Evolutionary conservation across 2,113 vertebrate genomes (phyloP).

Genomic region (Pipa parva): DNA sequence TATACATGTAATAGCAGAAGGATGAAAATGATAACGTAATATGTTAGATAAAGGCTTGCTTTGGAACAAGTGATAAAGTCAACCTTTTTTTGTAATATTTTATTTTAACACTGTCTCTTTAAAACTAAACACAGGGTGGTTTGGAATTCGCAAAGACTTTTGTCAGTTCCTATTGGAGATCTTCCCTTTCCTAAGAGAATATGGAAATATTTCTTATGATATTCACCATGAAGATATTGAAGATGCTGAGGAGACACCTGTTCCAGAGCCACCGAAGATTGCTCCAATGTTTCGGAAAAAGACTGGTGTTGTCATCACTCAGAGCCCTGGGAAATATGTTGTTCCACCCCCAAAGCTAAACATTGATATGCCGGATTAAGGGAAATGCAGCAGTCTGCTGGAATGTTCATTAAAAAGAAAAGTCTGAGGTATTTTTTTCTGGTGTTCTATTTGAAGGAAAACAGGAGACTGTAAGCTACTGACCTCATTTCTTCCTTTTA

Average conservation of each 20-base stretch:
- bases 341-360: constrained; percentile 91
- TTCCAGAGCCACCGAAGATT: constrained; percentile 88
- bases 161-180: constrained; percentile 97
- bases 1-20: too few relatives aligned
- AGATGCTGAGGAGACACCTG: constrained; percentile 78
- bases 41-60: too few relatives aligned
- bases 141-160: constrained; percentile 97
- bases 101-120: constrained; percentile 11
- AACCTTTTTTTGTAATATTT: neutral
- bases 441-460: neutral
- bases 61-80: too few relatives aligned
- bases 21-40: too few relatives aligned
- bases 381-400: neutral
- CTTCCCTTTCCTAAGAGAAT: constrained; percentile 91
- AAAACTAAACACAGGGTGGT: constrained; percentile 85
- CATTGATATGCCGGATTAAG: constrained; percentile 94
- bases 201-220: constrained; percentile 95
- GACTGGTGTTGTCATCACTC: constrained; percentile 91
- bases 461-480: constrained; percentile 14
- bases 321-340: constrained; percentile 93
- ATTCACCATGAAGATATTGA: constrained; percentile 89
- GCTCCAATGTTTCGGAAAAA: constrained; percentile 96
- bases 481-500: constrained; percentile 56
- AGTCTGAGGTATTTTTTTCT: neutral
- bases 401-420: neutral